Evolutionary conservation across 2,113 vertebrate species (phyloP).

Genomic region (Oryzias javanicus): DNA sequence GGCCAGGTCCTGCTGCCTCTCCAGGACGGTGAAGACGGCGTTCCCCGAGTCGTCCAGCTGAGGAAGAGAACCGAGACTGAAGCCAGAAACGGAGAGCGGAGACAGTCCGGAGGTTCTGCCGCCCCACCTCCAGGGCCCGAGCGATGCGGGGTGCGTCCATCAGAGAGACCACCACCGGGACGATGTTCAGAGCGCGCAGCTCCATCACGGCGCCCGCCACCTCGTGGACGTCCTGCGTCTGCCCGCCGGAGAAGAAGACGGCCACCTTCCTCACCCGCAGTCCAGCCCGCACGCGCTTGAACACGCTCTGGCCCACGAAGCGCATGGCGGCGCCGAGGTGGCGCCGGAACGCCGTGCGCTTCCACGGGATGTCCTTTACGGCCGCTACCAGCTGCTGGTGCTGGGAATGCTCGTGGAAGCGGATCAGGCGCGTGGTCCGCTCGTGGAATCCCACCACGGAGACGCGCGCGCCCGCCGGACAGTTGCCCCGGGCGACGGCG

Average conservation of each 20-base stretch:
- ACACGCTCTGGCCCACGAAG: constrained; percentile 82
- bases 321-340: constrained; percentile 82
- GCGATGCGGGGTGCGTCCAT: constrained; percentile 62
- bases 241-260: constrained; percentile 78
- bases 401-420: constrained; percentile 79
- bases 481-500: constrained; percentile 81
- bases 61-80: neutral
- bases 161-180: constrained; percentile 77
- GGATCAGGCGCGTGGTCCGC: constrained; percentile 76
- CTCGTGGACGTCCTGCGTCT: constrained; percentile 45
- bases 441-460: constrained; percentile 77
- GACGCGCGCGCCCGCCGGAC: constrained; percentile 81
- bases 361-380: constrained; percentile 68
- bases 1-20: constrained; percentile 47
- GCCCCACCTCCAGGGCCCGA: constrained; percentile 72
- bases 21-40: constrained; percentile 74
- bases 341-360: constrained; percentile 65
- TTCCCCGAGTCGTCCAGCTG: constrained; percentile 77
- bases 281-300: constrained; percentile 80
- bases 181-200: constrained; percentile 75
- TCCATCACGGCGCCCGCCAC: constrained; percentile 81
- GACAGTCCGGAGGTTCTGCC: too few species aligned
- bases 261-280: constrained; percentile 81
- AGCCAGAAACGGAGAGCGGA: too few species aligned
- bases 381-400: constrained; percentile 67